Evolutionary conservation across 2,797 vertebrate genomes (phyloP), one percentile per base, ranked within the genome.

Genomic region (Ataeniobius toweri): DNA sequence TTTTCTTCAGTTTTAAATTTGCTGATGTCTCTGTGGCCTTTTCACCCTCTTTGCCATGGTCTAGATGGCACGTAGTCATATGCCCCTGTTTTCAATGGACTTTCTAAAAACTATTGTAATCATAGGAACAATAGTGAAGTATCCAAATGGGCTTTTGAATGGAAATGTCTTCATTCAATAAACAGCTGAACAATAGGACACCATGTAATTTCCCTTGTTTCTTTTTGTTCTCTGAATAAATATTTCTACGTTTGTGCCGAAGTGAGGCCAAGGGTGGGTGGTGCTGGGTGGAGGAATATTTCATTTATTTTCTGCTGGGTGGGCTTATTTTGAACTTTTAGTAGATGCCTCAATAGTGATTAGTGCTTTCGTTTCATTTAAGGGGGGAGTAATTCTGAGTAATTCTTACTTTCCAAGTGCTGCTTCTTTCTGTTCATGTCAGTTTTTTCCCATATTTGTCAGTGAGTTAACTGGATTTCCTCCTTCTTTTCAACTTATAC

Each of bases 181-280:
- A 93, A 95, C 93, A 93, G 82, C 63, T n/a, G 89, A 93, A 95
- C 93, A 95, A 94, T 94, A 88, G 89, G 86, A 85, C 84, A 85
- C 61, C 77, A 86, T 88, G 91, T 87, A 85, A 90, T 93, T 92
- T 93, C 90, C 91, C 85, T 28, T 69, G 78, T 83, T 89, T 83
- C 85, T 90, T 82, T 90, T 86, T 85, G 76, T 76, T 48, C 78
- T 22, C 18, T 81, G 77, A 89, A 86, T 92, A 92, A 92, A 94
- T 91, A 94, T 92, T 93, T 88, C 78, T 81, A 61, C 77, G 80
- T 86, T 80, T 78, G 71, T 80, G 68, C 70, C 75, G 65, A 74
- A 85, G 72, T 80, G 65, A 81, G 61, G 56, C 70, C 50, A 20
- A 76, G 88, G 83, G 76, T 67, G 80, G 80, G 73, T 65, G 70